Evolutionary conservation across 2,888 invertebrate species (phyloP).

Genomic region (Pollenia amentaria): DNA sequence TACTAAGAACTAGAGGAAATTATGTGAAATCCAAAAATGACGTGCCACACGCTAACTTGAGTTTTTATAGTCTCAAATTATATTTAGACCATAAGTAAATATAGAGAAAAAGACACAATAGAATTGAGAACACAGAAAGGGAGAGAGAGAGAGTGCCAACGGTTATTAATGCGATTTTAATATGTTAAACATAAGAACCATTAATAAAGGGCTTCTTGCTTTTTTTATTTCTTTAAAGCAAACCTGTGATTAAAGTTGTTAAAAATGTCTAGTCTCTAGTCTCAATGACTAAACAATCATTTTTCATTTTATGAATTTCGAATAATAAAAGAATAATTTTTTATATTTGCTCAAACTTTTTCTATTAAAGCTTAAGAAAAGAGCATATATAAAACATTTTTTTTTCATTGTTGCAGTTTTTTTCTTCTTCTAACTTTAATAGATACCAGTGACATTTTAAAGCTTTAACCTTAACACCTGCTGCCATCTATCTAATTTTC

Average conservation of each 20-base stretch:
- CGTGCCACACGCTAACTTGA: slow-evolving; percentile 66
- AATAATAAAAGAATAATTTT: neutral
- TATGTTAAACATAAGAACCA: slow-evolving; percentile 67
- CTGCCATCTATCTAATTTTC: slow-evolving; percentile 58
- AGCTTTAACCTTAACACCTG: slow-evolving; percentile 68
- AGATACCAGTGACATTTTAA: slow-evolving; percentile 57
- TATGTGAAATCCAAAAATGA: slow-evolving; percentile 2
- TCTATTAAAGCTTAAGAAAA: neutral
- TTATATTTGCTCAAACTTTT: neutral
- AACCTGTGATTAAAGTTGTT: slow-evolving; percentile 39
- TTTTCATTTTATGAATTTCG: slow-evolving; percentile 36
- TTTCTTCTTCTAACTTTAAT: slow-evolving; percentile 4
- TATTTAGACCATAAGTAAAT: slow-evolving; percentile 40
- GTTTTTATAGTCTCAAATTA: slow-evolving; percentile 60
- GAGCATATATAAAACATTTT: neutral
- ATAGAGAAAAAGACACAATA: neutral
- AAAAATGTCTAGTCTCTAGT: slow-evolving; percentile 24
- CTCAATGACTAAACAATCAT: slow-evolving; percentile 33
- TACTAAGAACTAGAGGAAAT: slow-evolving; percentile 24
- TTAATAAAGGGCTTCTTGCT: slow-evolving; percentile 57
- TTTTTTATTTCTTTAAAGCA: neutral
- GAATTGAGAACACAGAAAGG: neutral
- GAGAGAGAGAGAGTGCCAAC: slow-evolving; percentile 18
- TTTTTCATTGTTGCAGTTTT: neutral
- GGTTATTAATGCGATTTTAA: slow-evolving; percentile 69